Base-by-base conservation (phyloP, 2,888 invertebrate species). In the Sclerodermus sp. region DNA sequence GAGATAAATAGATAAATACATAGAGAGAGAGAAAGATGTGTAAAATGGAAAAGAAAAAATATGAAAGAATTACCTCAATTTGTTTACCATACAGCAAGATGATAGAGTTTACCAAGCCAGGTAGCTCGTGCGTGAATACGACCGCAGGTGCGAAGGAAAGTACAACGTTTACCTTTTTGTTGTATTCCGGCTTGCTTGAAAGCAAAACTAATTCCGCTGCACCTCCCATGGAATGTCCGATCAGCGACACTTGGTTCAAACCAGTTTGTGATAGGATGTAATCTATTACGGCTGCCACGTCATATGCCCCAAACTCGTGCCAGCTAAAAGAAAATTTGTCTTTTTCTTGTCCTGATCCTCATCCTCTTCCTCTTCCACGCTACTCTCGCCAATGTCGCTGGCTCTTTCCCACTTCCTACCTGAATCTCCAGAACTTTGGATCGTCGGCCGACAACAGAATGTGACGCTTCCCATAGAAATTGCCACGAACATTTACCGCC, bases 401-500 rank as follows among this genome's bases (percentile, higher is more conserved):
- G n/a, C n/a, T n/a, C n/a, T n/a, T n/a, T n/a, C n/a, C n/a, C n/a
- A n/a, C n/a, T n/a, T n/a, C n/a, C n/a, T 58, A 84, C 85, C 84
- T 83, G 70, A 74, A 84, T 6, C 82, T 74, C 85, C 85, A 85
- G 69, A 84, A 85, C 1, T 72, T 66, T 1, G 77, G 71, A 57
- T 83, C 74, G 2, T 59, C 64, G 50, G 79, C 80, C 0, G 76
- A 79, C 1, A 81, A 58, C 15, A 70, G 78, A 17, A 67, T 60
- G 61, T 84, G 84, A 1, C 77, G 62, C 47, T 69, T 66, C 0
- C 80, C 78, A 65, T 83, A 82, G 3, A 69, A 39, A 49, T 78
- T 84, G 2, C 84, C 84, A 39, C 85, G 77, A 1, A 80, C 55
- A 60, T 85, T 84, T 0, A 81, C 81, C 12, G 84, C 58, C 84